phyloP scores from a whole-genome alignment of 1,140 invertebrate genomes.

The Leptoteleia sp. region DNA sequence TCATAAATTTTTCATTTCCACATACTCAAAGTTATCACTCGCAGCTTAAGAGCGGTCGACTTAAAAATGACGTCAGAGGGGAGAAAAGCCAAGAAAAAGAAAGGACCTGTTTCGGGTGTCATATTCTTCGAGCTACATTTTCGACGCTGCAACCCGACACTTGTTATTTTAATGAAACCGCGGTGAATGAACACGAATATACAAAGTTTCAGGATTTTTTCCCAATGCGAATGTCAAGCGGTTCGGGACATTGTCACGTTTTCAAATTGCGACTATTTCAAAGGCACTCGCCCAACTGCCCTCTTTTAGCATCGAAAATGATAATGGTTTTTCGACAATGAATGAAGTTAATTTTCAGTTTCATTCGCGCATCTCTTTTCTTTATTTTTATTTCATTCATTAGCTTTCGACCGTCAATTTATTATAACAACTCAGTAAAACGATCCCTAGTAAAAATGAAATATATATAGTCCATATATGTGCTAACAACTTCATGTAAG shows the following conservation, averaged over 20 bases:
- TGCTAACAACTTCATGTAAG: too few species aligned
- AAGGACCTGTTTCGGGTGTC: conserved; percentile 62
- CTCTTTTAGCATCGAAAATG: too few species aligned
- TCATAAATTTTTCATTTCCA: conserved; percentile 56
- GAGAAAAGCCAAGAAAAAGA: conserved; percentile 54
- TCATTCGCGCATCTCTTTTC: too few species aligned
- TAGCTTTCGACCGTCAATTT: too few species aligned
- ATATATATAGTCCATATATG: too few species aligned
- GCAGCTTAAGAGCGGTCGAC: conserved; percentile 31
- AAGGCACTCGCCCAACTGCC: too few species aligned
- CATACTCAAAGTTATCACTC: conserved; percentile 48
- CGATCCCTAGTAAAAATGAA: too few species aligned
- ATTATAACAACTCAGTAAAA: too few species aligned
- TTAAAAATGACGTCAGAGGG: conserved; percentile 53
- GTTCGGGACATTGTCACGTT: conserved; percentile 39
- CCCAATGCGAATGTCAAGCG: conserved; percentile 16
- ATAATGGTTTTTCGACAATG: too few species aligned
- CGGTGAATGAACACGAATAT: conserved; percentile 46
- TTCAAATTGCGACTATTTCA: conserved; percentile 32
- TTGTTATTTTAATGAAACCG: conserved; percentile 62
- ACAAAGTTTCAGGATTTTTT: conserved; percentile 49
- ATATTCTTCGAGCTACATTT: conserved; percentile 57
- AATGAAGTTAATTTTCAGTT: too few species aligned
- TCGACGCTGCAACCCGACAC: conserved; percentile 50
- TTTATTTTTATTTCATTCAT: too few species aligned